Conservation (phyloP, 2,888 invertebrate genomes). For the Scotopteryx bipunctaria region DNA sequence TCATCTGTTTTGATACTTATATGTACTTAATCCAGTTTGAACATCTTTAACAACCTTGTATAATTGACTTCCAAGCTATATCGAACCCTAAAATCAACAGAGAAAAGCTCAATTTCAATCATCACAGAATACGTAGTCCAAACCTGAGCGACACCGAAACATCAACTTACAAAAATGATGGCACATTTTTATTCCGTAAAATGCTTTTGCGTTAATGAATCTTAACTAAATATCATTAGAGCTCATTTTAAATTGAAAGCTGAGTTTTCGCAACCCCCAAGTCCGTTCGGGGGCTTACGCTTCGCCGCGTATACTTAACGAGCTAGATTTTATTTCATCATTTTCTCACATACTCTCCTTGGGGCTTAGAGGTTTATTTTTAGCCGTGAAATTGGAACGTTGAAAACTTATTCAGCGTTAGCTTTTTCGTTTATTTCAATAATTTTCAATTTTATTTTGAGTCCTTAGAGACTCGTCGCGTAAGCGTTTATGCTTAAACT, state of each 20-base stretch:
- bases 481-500: too few relatives aligned
- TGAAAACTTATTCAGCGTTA: slow-evolving; percentile 5
- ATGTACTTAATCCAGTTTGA: too few relatives aligned
- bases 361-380: slow-evolving; percentile 28
- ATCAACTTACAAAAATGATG: slow-evolving; percentile 1
- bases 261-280: slow-evolving; percentile 10
- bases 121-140: background rate
- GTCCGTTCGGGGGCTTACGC: slow-evolving; percentile 60
- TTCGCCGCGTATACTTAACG: slow-evolving; percentile 69
- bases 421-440: background rate
- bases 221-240: background rate
- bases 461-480: too few relatives aligned
- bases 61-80: too few relatives aligned
- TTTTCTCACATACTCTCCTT: slow-evolving; percentile 27
- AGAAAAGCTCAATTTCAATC: slow-evolving; percentile 7
- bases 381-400: slow-evolving; percentile 21
- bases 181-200: background rate
- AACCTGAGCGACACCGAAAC: background rate
- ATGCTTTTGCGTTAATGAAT: background rate
- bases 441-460: background rate
- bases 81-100: background rate
- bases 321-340: slow-evolving; percentile 59
- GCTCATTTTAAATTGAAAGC: slow-evolving; percentile 2
- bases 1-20: too few relatives aligned
- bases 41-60: too few relatives aligned